These are phyloP conservation scores for Machimus atricapillus DNA, from an alignment of 2,888 invertebrate species.

Conservation along the genomic window DNA sequence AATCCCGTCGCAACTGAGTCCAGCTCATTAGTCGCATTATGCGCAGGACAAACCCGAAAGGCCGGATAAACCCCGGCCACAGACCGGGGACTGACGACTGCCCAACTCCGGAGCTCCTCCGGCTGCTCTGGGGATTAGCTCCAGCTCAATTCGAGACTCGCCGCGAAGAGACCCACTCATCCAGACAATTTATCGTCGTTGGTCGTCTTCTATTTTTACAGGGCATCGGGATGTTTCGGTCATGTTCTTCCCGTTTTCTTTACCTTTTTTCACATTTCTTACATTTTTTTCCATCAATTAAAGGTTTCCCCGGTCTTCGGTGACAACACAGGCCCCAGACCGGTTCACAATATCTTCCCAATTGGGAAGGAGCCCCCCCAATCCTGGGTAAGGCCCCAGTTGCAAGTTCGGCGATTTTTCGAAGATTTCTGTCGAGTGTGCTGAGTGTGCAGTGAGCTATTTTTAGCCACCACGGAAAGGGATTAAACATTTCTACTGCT, in stretches of 20 bases:
- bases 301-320: background rate
- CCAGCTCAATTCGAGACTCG: background rate
- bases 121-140: background rate
- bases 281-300: background rate
- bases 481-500: background rate
- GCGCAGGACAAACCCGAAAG: background rate
- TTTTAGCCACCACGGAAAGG: background rate
- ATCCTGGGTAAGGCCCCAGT: background rate
- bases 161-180: background rate
- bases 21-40: background rate
- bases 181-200: background rate
- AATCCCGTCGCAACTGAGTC: background rate
- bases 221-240: background rate
- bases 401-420: background rate
- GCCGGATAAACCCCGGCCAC: background rate
- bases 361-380: background rate
- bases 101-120: background rate
- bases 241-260: background rate
- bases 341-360: background rate
- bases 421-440: background rate
- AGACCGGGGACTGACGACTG: background rate
- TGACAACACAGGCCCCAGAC: background rate
- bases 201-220: background rate
- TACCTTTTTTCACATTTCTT: background rate
- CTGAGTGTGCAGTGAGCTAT: background rate